Percentiles rank a stretch among this genome's conserved stretches.
These are phyloP conservation scores for Aix galericulata DNA, from an alignment of 2,113 vertebrate genomes.

Conservation along the genomic window DNA sequence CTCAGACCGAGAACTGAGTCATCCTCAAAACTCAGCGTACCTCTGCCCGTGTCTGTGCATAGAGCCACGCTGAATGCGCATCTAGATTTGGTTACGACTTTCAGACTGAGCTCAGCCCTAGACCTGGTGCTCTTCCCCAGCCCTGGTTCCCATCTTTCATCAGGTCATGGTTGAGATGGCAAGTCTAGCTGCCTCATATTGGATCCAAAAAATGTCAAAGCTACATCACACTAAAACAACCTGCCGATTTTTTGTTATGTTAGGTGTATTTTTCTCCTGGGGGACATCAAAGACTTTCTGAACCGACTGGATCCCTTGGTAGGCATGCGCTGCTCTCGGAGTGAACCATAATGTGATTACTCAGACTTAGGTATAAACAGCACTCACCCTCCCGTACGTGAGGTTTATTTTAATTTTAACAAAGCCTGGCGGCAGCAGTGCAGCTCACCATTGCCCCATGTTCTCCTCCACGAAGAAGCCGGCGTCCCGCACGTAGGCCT, in stretches of 20 bases:
- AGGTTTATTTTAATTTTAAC: neutral
- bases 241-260: neutral
- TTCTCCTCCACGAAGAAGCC: slow-evolving; percentile 78
- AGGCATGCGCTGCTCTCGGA: neutral
- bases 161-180: neutral
- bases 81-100: slow-evolving; percentile 42
- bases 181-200: neutral
- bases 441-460: slow-evolving; percentile 78
- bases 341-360: neutral
- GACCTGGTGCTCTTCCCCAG: neutral
- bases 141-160: neutral
- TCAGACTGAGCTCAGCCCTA: slow-evolving; percentile 40
- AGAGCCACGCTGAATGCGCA: neutral
- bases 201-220: neutral
- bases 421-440: rapidly evolving
- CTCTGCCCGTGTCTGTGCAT: neutral
- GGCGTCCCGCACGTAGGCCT: slow-evolving; percentile 65
- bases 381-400: rapidly evolving
- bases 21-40: slow-evolving; percentile 11
- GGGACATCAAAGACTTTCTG: neutral
- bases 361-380: neutral
- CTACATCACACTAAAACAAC: neutral
- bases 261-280: neutral
- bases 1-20: slow-evolving; percentile 54
- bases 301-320: rapidly evolving